Conservation (phyloP, 2,797 vertebrate species). For the Chanos chanos region DNA sequence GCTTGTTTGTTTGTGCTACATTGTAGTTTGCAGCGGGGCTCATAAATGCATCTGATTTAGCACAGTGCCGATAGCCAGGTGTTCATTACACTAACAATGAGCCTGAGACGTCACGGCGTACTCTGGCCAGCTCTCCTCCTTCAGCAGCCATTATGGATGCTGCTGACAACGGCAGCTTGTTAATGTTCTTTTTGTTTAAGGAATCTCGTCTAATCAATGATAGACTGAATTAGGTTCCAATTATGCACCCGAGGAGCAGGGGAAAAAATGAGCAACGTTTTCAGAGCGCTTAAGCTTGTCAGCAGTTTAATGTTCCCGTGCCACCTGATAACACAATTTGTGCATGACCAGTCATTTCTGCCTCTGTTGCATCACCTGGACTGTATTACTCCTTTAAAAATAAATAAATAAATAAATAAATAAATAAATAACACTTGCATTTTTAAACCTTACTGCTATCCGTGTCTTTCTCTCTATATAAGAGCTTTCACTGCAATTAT, state of each 20-base stretch:
- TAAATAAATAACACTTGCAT: too few relatives aligned
- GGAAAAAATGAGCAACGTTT: too few relatives aligned
- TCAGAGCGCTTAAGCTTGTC: conserved; percentile 18
- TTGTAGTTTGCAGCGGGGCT: conserved; percentile 55
- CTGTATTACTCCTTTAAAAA: too few relatives aligned
- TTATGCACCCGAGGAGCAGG: conserved; percentile 17
- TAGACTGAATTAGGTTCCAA: conserved; percentile 58
- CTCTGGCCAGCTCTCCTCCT: conserved; percentile 54
- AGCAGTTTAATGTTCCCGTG: too few relatives aligned
- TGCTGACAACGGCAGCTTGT: conserved; percentile 63
- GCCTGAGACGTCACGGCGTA: conserved; percentile 58
- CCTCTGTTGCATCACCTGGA: too few relatives aligned
- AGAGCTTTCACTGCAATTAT: too few relatives aligned
- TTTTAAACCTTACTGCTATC: too few relatives aligned
- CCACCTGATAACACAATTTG: too few relatives aligned
- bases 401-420: too few relatives aligned
- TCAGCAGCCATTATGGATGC: conserved; percentile 66
- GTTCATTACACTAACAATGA: conserved; percentile 82
- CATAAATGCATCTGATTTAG: conserved; percentile 60
- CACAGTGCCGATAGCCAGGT: conserved; percentile 71
- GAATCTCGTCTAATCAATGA: conserved; percentile 68
- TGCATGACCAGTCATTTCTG: too few relatives aligned
- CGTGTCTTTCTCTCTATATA: too few relatives aligned
- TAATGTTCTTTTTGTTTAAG: conserved; percentile 82
- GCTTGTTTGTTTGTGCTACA: conserved; percentile 45